A percentile compares a stretch with the other conserved stretches of the same genome.
phyloP scores from a whole-genome alignment of 2,888 invertebrate species.

The Nephrotoma guestfalica region DNA sequence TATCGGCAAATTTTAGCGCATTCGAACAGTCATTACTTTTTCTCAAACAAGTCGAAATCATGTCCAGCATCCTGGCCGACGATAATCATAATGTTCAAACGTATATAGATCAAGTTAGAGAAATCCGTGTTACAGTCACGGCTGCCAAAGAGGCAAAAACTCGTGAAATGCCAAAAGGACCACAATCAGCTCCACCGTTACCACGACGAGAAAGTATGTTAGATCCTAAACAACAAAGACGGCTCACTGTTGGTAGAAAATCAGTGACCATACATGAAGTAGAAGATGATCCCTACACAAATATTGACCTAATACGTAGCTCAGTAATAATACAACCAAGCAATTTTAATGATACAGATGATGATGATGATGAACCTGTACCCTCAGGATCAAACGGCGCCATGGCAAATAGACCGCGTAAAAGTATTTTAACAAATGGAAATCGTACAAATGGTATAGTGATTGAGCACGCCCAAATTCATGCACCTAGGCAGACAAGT shows the following conservation, averaged over 20 bases:
- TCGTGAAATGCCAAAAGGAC: slow-evolving; percentile 13
- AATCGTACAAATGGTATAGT: not conserved
- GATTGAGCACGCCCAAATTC: not conserved
- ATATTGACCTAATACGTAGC: slow-evolving; percentile 7
- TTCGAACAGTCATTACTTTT: slow-evolving; percentile 48
- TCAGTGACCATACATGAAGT: not conserved
- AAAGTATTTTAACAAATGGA: not conserved
- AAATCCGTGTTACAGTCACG: slow-evolving; percentile 36
- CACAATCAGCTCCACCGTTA: slow-evolving; percentile 15
- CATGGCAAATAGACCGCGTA: not conserved
- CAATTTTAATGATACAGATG: not conserved
- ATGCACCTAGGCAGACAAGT: not conserved
- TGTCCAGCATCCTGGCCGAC: slow-evolving; percentile 45
- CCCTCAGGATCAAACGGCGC: not conserved
- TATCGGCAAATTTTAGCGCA: slow-evolving; percentile 45
- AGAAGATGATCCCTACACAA: slow-evolving; percentile 10
- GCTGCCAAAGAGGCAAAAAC: slow-evolving; percentile 29
- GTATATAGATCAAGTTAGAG: not conserved
- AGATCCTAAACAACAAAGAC: slow-evolving; percentile 14
- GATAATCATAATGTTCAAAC: slow-evolving; percentile 38
- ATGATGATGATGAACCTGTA: not conserved
- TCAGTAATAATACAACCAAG: not conserved
- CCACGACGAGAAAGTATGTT: slow-evolving; percentile 19
- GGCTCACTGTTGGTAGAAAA: not conserved
- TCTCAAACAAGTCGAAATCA: slow-evolving; percentile 51